phyloP scores from a whole-genome alignment of 2,113 vertebrate genomes.

The Oryzias javanicus region DNA sequence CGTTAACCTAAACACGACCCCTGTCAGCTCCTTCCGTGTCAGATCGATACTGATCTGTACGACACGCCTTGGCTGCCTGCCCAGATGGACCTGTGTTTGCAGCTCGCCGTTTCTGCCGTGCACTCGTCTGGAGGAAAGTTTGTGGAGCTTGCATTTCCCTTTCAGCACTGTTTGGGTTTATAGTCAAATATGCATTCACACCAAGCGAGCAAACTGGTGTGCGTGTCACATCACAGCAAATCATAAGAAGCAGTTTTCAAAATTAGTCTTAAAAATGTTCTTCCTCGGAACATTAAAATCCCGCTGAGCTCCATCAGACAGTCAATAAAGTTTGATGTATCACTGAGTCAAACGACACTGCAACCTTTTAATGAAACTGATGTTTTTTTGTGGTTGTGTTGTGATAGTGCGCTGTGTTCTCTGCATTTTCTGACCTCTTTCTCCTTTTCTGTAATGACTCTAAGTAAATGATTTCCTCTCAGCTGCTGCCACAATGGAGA shows the following conservation, averaged over 20 bases:
- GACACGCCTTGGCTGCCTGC: constrained; percentile 16
- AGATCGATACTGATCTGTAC: constrained; percentile 53
- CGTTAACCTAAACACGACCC: constrained; percentile 52
- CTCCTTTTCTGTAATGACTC: constrained; percentile 71
- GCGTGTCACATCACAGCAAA: too few species aligned
- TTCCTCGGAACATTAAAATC: neutral
- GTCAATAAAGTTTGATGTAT: constrained; percentile 19
- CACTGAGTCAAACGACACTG: constrained; percentile 13
- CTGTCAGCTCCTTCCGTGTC: constrained; percentile 12
- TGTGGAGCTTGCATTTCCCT: constrained; percentile 31
- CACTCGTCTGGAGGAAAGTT: constrained; percentile 13
- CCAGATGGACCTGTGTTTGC: constrained; percentile 3
- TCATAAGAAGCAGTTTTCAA: too few species aligned
- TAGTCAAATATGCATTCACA: constrained; percentile 33
- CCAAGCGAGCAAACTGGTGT: neutral
- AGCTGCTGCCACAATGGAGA: constrained; percentile 69
- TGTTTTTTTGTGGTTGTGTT: constrained; percentile 19
- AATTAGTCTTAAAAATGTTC: too few species aligned
- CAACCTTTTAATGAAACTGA: constrained; percentile 13
- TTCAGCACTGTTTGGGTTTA: constrained; percentile 15
- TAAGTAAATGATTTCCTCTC: constrained; percentile 76
- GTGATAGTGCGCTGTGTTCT: constrained; percentile 26
- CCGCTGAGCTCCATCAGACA: constrained; percentile 10
- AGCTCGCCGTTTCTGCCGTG: constrained; percentile 15
- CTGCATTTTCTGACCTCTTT: constrained; percentile 58